Evolutionary conservation across 2,797 vertebrate species (phyloP), one percentile per base, ranked within the genome.

Genomic region (Trachops cirrhosus): DNA sequence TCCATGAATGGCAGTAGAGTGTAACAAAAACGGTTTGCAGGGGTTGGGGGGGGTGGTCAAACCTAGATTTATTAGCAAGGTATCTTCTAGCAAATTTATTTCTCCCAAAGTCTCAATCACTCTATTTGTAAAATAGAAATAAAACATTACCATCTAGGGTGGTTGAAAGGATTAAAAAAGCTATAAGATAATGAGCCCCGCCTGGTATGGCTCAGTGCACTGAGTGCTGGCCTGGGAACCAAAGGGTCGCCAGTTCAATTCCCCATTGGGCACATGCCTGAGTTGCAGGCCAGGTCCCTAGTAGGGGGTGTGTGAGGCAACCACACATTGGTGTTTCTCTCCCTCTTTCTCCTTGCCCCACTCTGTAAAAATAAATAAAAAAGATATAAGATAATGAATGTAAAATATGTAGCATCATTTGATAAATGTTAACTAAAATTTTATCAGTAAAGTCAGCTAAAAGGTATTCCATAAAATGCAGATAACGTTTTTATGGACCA

Each of bases 401-500:
- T 85, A 89, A 79, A 89, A 50, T 15, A 84, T n/a, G 87, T 74
- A 88, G 54, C 48, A 80, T 79, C 68, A 68, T 29, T 86, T 86
- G 57, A 82, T 50, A 86, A 88, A 68, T 52, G 15, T 86, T 90
- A 90, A 41, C 62, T 86, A 64, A 74, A 68, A 78, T 78, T 90
- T 82, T 78, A 93, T 74, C 59, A 86, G 46, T 52, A 79, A 77
- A 78, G 67, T 48, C 48, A 93, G 64, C 37, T 96, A 89, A 89
- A 95, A 89, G 37, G 8, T 89, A 41, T 34, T 85, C 57, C 71
- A 86, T 44, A 59, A 80, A 74, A 70, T 62, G 39, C 8, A 37
- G 41, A 26, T 85, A 67, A 32, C 22, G 34, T 70, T 91, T 85
- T 89, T 84, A 91, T 46, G 64, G 15, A 89, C 6, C 74, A 88